Evolutionary conservation across 2,888 invertebrate species (phyloP), one percentile per base, ranked within the genome.

Genomic region (Eueremaeus valkanovi): DNA sequence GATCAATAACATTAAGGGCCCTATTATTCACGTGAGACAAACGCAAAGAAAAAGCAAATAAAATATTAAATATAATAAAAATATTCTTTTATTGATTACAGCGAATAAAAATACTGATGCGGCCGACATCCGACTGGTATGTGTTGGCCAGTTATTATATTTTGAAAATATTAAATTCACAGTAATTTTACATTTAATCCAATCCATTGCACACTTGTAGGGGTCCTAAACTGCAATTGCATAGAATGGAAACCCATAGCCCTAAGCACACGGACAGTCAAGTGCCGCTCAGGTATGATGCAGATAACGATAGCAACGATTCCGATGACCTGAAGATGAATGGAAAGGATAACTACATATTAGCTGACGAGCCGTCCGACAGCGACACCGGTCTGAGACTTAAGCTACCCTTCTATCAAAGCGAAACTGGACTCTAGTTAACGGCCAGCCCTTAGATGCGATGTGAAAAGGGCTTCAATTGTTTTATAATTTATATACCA

Each of bases 171-270:
- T 33, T 3, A 33, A 31, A 5, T 24, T n/a, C 29, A 21, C 36
- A 68, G 1, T 31, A n/a, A 36, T 68, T n/a, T 45, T 49, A 49
- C 74, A 49, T 24, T 74, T 74, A 5, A 13, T 27, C 29, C 27
- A 58, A 58, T 29, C 2, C 3, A 13, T 58, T 27, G n/a, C 3
- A 5, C 27, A 27, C 27, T 13, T 58, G 5, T 27, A 40, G 83
- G 83, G 84, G 84, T 24, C 83, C 83, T 1, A 81, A 80, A 75
- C 76, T 80, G 18, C 79, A 81, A 72, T 77, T 80, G 73, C 80
- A 80, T 58, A 78, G 80, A 45, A 79, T 80, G 74, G 79, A 75
- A 21, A 80, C 81, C 21, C 80, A 80, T 73, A 76, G 78, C 42
- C 81, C 81, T 11, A 81, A 80, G 51, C 81, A 81, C 75, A 80